These are phyloP conservation scores for Tinamus major DNA, from an alignment of 2,797 vertebrate genomes.

Conservation along the genomic window DNA sequence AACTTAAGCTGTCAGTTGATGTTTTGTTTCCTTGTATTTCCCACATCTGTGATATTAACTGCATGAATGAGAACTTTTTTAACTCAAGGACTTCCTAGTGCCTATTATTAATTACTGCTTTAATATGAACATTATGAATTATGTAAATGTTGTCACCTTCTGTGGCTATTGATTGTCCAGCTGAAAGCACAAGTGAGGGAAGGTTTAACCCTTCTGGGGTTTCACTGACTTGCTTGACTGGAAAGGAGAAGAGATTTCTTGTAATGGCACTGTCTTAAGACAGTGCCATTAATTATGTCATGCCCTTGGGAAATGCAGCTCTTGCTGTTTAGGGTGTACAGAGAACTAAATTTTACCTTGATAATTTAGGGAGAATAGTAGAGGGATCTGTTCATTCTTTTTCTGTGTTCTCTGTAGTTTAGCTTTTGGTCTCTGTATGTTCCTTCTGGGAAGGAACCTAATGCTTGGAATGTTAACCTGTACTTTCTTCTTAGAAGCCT, in stretches of 20 bases:
- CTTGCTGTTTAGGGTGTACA: background rate
- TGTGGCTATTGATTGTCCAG: background rate
- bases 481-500: too few relatives aligned
- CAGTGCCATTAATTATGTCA: background rate
- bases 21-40: background rate
- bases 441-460: background rate
- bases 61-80: background rate
- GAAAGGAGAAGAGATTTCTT: background rate
- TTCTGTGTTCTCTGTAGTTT: background rate
- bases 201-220: background rate
- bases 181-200: background rate
- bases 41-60: background rate
- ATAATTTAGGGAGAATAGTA: background rate
- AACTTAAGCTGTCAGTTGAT: background rate
- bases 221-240: background rate
- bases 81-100: accelerated
- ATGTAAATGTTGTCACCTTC: background rate
- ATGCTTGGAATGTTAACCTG: too few relatives aligned
- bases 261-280: background rate
- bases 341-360: background rate
- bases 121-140: background rate
- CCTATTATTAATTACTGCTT: background rate
- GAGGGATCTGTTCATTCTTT: background rate
- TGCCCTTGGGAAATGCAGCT: background rate
- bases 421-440: background rate